Conservation (phyloP, 2,888 invertebrate species). For the Muschampia plurimacula region DNA sequence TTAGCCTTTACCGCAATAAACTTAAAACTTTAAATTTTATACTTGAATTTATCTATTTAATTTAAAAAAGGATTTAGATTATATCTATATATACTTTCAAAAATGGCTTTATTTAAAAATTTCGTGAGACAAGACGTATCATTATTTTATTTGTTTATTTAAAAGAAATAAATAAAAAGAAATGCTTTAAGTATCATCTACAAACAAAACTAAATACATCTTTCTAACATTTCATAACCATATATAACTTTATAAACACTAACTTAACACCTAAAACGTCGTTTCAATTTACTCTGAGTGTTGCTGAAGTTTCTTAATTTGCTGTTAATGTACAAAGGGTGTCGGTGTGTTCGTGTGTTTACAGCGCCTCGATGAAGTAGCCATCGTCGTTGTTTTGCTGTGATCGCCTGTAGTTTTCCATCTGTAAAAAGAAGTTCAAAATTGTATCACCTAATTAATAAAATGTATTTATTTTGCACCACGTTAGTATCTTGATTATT, state of each 20-base stretch:
- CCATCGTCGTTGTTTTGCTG: constrained; percentile 70
- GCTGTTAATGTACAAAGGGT: constrained; percentile 28
- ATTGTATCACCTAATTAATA: too few relatives aligned
- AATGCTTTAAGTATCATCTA: background rate
- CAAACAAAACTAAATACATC: background rate
- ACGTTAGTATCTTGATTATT: too few relatives aligned
- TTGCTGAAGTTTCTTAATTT: constrained; percentile 13
- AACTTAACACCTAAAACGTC: constrained; percentile 21
- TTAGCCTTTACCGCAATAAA: too few relatives aligned
- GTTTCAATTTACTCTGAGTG: constrained; percentile 21
- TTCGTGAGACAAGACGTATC: too few relatives aligned
- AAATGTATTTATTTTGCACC: too few relatives aligned
- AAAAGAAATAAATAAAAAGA: background rate
- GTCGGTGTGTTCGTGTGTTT: constrained; percentile 49
- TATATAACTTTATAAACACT: constrained; percentile 5
- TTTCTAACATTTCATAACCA: too few relatives aligned
- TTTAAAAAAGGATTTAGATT: too few relatives aligned
- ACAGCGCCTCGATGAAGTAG: constrained; percentile 67
- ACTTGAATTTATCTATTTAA: too few relatives aligned
- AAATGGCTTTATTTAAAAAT: too few relatives aligned
- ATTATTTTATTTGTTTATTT: too few relatives aligned
- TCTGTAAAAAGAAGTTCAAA: constrained; percentile 54
- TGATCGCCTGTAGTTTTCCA: constrained; percentile 78
- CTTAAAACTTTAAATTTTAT: too few relatives aligned
- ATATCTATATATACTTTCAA: too few relatives aligned